Evolutionary conservation across 2,888 invertebrate genomes (phyloP), one percentile per base, ranked within the genome.

Genomic region (Ormyrus labotus): DNA sequence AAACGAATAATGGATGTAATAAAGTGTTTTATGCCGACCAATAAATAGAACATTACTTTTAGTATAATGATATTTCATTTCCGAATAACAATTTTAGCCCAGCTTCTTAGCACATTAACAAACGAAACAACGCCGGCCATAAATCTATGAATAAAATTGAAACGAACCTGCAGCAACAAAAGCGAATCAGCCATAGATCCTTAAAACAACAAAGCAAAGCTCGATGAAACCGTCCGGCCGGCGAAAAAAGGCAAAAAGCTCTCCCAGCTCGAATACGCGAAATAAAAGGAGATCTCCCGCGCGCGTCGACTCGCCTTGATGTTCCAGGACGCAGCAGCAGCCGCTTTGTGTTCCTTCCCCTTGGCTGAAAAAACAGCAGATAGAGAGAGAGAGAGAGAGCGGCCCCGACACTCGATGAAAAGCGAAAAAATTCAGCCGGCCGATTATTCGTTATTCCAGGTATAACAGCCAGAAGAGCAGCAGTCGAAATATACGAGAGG

Each of bases 361-460:
- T 69, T 47, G n/a, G 19, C 10, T 51, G 61, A 50, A 61, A 53
- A 19, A 61, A 72, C 71, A 63, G 51, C 61, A 45, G 71, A 51
- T 34, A 61, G 58, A 13, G 45, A 50, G 6, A 34, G 9, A 48
- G 45, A 11, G 6, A 48, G 69, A 10, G 8, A 63, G 10, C 11
- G 47, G 6, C 8, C 6, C 47, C 10, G 48, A 64, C 10, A 50
- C 4, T 10, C 6, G n/a, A 34, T 34, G 2, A 58, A 57, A 58
- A 8, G 48, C 10, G 53, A 10, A 34, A 3, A 67, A n/a, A 48
- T 3, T 8, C 8, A 34, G 61, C 13, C 47, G 45, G 60, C 50
- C 76, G 77, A 77, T 77, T 77, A 77, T 77, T 77, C 64, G 77
- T 77, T 77, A 77, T 70, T 77, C 34, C 64, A 50, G 53, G 57